Evolutionary conservation across 2,113 vertebrate genomes (phyloP).

Genomic region (Oncorhynchus clarkii): DNA sequence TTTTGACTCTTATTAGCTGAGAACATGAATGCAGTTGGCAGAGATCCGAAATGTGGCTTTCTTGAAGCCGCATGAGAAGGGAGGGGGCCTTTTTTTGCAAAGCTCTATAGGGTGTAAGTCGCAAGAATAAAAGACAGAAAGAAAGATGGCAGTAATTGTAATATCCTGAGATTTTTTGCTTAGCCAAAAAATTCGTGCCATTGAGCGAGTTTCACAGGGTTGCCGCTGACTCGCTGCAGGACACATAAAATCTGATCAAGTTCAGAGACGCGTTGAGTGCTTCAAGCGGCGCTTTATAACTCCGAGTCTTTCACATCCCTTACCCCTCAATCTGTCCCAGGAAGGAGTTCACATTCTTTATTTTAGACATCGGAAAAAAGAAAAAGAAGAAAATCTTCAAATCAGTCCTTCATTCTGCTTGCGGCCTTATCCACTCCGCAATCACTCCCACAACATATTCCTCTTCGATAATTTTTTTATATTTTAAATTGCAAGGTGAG

Average conservation of each 20-base stretch:
- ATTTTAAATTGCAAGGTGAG: constrained; percentile 81
- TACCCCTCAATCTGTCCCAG: constrained; percentile 75
- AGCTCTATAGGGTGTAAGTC: constrained; percentile 76
- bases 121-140: constrained; percentile 79
- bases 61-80: constrained; percentile 54
- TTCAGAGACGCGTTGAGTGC: constrained; percentile 90
- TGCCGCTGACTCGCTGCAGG: constrained; percentile 90
- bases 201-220: constrained; percentile 81
- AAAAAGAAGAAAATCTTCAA: constrained; percentile 60
- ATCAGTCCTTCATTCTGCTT: constrained; percentile 70
- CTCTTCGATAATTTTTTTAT: constrained; percentile 45
- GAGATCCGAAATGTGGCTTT: constrained; percentile 62
- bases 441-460: constrained; percentile 66
- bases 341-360: constrained; percentile 83
- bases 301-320: constrained; percentile 81
- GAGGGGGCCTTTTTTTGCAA: constrained; percentile 60
- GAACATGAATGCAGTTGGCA: constrained; percentile 64
- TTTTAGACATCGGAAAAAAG: constrained; percentile 74
- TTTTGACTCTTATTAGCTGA: constrained; percentile 54
- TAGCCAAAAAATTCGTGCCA: constrained; percentile 74
- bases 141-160: constrained; percentile 86
- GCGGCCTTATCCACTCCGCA: constrained; percentile 64
- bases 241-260: constrained; percentile 97
- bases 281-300: constrained; percentile 92
- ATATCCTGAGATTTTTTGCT: constrained; percentile 78